phyloP scores from a whole-genome alignment of 2,113 vertebrate genomes.

The Calyptomena viridis region DNA sequence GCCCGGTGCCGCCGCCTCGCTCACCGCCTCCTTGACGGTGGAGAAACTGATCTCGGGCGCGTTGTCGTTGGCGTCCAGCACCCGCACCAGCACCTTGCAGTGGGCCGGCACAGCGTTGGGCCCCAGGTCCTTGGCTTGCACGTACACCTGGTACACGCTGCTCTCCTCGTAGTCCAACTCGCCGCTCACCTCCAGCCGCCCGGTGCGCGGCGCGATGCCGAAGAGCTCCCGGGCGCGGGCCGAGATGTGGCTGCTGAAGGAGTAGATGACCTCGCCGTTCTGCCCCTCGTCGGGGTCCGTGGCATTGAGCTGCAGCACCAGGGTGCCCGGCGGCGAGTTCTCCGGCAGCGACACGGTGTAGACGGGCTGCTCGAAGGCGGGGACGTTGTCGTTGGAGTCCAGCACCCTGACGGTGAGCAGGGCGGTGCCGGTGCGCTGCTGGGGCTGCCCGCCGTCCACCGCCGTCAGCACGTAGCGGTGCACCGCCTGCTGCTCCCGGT shows the following conservation, averaged over 20 bases:
- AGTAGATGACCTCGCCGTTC: conserved; percentile 94
- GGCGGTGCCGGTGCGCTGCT: conserved; percentile 92
- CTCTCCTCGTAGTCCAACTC: conserved; percentile 96
- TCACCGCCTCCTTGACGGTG: conserved; percentile 94
- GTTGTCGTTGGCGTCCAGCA: conserved; percentile 93
- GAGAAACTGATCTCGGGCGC: conserved; percentile 96
- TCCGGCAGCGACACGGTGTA: conserved; percentile 91
- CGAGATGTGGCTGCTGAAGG: conserved; percentile 95
- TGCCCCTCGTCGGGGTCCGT: conserved; percentile 92
- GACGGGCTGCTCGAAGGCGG: conserved; percentile 92
- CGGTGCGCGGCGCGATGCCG: conserved; percentile 86
- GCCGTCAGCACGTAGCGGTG: conserved; percentile 97
- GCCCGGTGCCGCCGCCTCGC: conserved; percentile 89
- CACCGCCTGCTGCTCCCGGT: conserved; percentile 93
- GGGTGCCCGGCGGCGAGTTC: conserved; percentile 89
- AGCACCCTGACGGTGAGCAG: conserved; percentile 92
- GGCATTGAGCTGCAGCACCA: conserved; percentile 94
- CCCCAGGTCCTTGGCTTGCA: conserved; percentile 95
- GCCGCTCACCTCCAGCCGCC: conserved; percentile 90
- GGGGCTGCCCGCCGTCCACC: conserved; percentile 89
- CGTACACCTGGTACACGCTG: conserved; percentile 89
- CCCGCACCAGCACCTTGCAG: conserved; percentile 93
- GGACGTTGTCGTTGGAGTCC: conserved; percentile 97
- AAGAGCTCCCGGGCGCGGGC: conserved; percentile 90
- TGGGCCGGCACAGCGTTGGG: conserved; percentile 95